phyloP scores from a whole-genome alignment of 2,888 invertebrate genomes.

The Pogonocherus hispidulus region DNA sequence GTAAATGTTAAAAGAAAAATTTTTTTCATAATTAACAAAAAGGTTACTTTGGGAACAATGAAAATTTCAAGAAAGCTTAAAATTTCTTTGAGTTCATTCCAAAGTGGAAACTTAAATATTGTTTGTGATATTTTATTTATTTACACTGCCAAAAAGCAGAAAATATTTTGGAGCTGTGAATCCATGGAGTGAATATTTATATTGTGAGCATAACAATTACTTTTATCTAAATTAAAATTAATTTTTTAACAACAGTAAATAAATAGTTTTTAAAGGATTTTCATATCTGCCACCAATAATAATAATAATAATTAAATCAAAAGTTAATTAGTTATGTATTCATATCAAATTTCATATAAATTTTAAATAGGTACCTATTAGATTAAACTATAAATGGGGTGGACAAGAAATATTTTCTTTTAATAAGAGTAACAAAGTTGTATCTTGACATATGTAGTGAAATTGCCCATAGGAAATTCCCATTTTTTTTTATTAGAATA shows the following conservation, averaged over 20 bases:
- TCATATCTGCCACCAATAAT: slow-evolving; percentile 29
- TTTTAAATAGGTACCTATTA: slow-evolving; percentile 15
- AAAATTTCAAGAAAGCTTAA: slow-evolving; percentile 8
- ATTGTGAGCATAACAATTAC: slow-evolving; percentile 22
- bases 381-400: slow-evolving; percentile 9
- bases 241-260: slow-evolving; percentile 6
- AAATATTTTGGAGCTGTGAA: slow-evolving; percentile 42
- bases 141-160: slow-evolving; percentile 45
- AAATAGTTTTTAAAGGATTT: slow-evolving; percentile 12
- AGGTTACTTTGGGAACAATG: slow-evolving; percentile 20
- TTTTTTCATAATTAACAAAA: slow-evolving; percentile 7
- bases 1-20: background rate
- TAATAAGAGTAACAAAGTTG: too few relatives aligned
- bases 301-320: slow-evolving; percentile 24
- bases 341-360: slow-evolving; percentile 29
- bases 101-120: slow-evolving; percentile 18
- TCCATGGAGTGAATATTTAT: slow-evolving; percentile 42
- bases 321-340: slow-evolving; percentile 22
- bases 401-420: background rate
- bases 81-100: slow-evolving; percentile 15
- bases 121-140: slow-evolving; percentile 36
- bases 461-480: too few relatives aligned
- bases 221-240: slow-evolving; percentile 10
- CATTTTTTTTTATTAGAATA: too few relatives aligned
- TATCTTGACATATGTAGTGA: too few relatives aligned